Base-by-base conservation (phyloP, 92 coral and sea anemone genomes). In the Ricordea florida region DNA sequence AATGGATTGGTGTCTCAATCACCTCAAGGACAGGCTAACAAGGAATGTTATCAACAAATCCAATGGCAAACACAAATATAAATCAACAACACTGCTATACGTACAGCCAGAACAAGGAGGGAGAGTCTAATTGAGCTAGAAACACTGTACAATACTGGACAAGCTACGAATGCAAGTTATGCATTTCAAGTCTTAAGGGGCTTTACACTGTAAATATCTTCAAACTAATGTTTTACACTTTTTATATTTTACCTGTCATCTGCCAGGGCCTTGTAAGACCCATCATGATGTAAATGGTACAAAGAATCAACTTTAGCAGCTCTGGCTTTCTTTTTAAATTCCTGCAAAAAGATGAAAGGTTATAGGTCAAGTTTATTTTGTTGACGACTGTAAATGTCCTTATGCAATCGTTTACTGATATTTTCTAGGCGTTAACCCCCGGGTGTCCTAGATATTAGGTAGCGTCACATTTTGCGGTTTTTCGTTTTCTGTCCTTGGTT, bases 231-330 rank as follows among this genome's bases (percentile, higher is more conserved):
- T 11, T 14, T 9, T 3, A 26, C 15, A 8, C n/a, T 57, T 2
- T 16, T 27, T 10, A 48, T 14, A 14, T 1, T 48, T 32, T 38
- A 85, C 91, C 91, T 79, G 43, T 85, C 91, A 79, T 85, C 91
- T n/a, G 91, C 91, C 32, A 85, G 60, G 21, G 66, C 86, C 57
- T 72, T 64, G 47, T 80, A 85, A 14, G 91, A 74, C 0, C 91
- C 91, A 66, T 85, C 91, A 28, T 23, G 65, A 23, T 65, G 76
- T 6, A 69, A 77, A 14, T 63, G 52, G 42, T 85, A 85, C 5
- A 85, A 30, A 16, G 91, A 77, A n/a, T 83, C 74, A n/a, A 85
- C 76, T 58, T 80, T 85, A 16, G 82, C 75, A n/a, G 76, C 91
- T 33, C 73, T 72, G 25, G 77, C 86, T 36, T 63, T 66, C 74